These are phyloP conservation scores for Eupithecia insigniata DNA, from an alignment of 2,888 invertebrate species.

Conservation along the genomic window DNA sequence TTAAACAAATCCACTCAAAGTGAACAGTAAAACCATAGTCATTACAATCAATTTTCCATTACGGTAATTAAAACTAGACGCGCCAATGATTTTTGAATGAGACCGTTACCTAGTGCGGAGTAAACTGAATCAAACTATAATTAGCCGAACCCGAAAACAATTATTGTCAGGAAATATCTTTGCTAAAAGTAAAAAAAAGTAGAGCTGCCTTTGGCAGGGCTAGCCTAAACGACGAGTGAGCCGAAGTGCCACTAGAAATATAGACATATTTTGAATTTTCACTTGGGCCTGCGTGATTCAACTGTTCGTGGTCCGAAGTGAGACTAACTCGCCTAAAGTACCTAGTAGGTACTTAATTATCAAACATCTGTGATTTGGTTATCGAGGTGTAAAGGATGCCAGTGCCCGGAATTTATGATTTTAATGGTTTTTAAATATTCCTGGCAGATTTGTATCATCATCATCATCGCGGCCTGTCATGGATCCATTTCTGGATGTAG, in stretches of 20 bases:
- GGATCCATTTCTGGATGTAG: too few relatives aligned
- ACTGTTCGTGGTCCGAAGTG: too few relatives aligned
- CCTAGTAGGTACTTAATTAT: too few relatives aligned
- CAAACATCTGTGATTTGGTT: not conserved
- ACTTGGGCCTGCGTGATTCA: too few relatives aligned
- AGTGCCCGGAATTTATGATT: not conserved
- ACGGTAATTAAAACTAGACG: constrained; percentile 1
- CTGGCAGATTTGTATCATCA: too few relatives aligned
- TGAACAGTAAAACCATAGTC: not conserved
- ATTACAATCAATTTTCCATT: not conserved
- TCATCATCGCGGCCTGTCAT: too few relatives aligned
- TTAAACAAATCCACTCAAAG: not conserved
- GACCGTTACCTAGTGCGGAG: not conserved
- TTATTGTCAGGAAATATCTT: not conserved
- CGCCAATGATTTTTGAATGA: constrained; percentile 3
- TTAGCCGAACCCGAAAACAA: not conserved
- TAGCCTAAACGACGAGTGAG: too few relatives aligned
- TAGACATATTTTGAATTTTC: too few relatives aligned
- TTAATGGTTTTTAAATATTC: too few relatives aligned
- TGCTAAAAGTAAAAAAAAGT: too few relatives aligned
- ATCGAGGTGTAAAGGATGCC: not conserved
- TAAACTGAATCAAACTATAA: not conserved
- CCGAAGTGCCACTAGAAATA: too few relatives aligned
- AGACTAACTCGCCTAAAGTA: too few relatives aligned
- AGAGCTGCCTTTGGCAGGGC: not conserved